These are phyloP conservation scores for Salvelinus sp. DNA, from an alignment of 2,113 vertebrate species.

Conservation along the genomic window DNA sequence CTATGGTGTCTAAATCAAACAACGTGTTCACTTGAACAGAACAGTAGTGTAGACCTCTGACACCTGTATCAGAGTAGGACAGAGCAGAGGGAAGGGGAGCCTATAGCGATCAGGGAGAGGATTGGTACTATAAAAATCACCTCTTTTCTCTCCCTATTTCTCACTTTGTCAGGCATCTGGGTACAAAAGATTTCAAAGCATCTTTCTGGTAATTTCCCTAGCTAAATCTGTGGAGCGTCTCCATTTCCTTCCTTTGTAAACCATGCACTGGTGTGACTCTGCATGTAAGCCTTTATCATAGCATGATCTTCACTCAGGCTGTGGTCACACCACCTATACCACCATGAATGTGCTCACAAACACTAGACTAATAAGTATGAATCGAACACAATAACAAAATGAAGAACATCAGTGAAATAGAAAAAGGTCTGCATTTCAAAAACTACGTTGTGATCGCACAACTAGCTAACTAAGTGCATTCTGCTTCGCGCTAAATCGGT, in stretches of 20 bases:
- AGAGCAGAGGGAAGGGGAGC: slow-evolving; percentile 1
- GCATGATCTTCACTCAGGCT: neutral
- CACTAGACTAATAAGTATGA: neutral
- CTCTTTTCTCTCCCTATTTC: neutral
- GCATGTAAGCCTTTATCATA: neutral
- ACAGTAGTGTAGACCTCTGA: slow-evolving; percentile 1
- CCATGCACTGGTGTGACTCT: neutral
- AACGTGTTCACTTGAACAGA: slow-evolving; percentile 19
- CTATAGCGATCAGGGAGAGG: neutral
- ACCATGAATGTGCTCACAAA: slow-evolving; percentile 2
- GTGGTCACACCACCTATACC: neutral
- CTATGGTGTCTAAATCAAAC: slow-evolving; percentile 14
- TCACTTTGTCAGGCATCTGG: neutral
- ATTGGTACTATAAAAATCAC: neutral
- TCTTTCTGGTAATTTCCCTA: neutral
- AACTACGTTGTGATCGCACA: slow-evolving; percentile 1
- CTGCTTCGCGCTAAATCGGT: slow-evolving; percentile 3
- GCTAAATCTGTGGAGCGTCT: neutral
- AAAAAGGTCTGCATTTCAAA: neutral
- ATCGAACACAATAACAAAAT: neutral
- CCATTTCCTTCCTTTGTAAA: slow-evolving; percentile 10
- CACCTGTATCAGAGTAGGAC: slow-evolving; percentile 5
- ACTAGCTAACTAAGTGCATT: slow-evolving; percentile 4
- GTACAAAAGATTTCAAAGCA: slow-evolving; percentile 14
- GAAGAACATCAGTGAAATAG: slow-evolving; percentile 8